Base-by-base conservation (phyloP, 2,113 vertebrate species). In the Ancistrus triradiatus region DNA sequence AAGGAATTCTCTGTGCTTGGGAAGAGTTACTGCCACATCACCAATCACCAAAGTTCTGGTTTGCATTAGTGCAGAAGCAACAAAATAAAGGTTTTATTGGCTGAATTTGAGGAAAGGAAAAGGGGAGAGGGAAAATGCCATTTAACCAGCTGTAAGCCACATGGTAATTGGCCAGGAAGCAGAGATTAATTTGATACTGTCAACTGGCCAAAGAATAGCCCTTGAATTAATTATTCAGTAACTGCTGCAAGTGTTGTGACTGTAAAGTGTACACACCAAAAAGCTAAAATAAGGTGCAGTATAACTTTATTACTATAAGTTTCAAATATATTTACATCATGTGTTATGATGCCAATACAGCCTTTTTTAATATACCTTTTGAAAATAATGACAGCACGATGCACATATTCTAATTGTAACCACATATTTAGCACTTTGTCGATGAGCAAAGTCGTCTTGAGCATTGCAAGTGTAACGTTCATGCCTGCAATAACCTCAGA, bases 31-130 rank as follows among this genome's bases (percentile, higher is more conserved):
- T 73, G 69, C 44, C 68, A 65, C 1, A 43, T 51, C 65, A 69
- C 70, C 82, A 83, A 78, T 78, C 58, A 81, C 76, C 64, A 52
- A 72, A 69, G 59, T 73, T 85, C 85, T 88, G 86, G 80, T 90
- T 89, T 81, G 78, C 83, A 89, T 89, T 89, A 90, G 73, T 65
- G 76, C 72, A 68, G 78, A 78, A 71, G 81, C 83, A 81, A 83
- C 58, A 68, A 78, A 77, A 77, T 72, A 77, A 57, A 64, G 42
- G 67, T 62, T 80, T 83, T 70, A 74, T 69, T 69, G 74, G 69
- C 69, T 49, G 61, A 65, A 70, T 63, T 63, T 74, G 71, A 74
- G 46, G 72, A 77, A 44, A 33, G 77, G n/a, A 79, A 71, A 74
- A 68, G 72, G 52, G 63, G 70, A 49, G 56, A 28, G 61, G 55